Percentiles rank a stretch among this genome's conserved stretches.
Evolutionary conservation across 2,797 vertebrate species (phyloP).

Genomic region (Dicrostonyx torquatus): DNA sequence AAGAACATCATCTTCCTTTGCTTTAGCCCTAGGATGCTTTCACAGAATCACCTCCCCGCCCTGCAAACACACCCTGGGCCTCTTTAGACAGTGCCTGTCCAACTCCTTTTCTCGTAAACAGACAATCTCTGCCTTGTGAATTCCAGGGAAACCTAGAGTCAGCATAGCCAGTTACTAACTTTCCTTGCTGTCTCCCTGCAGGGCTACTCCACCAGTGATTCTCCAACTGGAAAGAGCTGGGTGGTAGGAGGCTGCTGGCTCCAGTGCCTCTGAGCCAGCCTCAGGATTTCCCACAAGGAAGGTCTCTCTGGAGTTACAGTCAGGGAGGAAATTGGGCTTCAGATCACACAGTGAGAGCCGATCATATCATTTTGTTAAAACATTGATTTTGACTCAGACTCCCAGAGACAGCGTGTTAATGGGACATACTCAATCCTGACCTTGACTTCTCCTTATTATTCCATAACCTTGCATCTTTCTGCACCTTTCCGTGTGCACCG

Average conservation of each 20-base stretch:
- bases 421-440: neutral
- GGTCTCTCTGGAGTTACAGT: constrained; percentile 51
- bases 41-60: neutral
- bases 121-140: neutral
- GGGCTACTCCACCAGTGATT: constrained; percentile 54
- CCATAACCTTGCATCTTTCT: neutral
- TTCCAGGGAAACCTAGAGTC: constrained; percentile 15
- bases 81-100: neutral
- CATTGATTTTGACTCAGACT: neutral
- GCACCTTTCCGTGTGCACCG: neutral
- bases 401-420: neutral
- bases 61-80: neutral
- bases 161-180: constrained; percentile 37
- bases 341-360: neutral
- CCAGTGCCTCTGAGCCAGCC: neutral
- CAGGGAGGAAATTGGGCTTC: neutral
- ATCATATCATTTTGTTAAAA: neutral
- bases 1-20: constrained; percentile 34
- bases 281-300: neutral
- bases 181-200: constrained; percentile 44
- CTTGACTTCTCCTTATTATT: neutral
- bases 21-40: neutral
- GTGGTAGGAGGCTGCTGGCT: constrained; percentile 57
- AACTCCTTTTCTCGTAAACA: neutral
- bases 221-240: constrained; percentile 54